Evolutionary conservation across 2,888 invertebrate species (phyloP), one percentile per base, ranked within the genome.

Genomic region (Hypomecis punctinalis): DNA sequence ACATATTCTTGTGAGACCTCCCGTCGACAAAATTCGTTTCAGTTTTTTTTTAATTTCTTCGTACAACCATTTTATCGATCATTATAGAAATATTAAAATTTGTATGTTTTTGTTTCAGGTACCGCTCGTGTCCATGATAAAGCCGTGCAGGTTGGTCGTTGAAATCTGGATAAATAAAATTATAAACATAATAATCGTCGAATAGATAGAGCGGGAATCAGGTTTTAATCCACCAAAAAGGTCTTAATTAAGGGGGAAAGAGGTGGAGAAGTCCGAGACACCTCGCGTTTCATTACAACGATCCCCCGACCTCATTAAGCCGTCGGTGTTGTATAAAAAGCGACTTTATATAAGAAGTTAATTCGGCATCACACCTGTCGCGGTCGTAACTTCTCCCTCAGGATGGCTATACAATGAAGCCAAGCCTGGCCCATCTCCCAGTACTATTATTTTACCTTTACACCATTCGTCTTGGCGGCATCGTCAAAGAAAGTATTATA

Each of bases 311-410:
- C 84, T 91, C 88, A 90, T 90, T 90, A 90, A 89, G 83, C 77
- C 81, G 88, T 84, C 86, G 83, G 84, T 83, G 83, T 82, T 89
- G 88, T 86, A 88, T 88, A 91, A 91, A 91, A 91, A 88, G 86
- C 76, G 84, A 84, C 84, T 88, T 89, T 91, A 89, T 90, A 90
- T 88, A 89, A 90, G 86, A 90, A 88, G 90, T 92, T 91, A 91
- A 93, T 92, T 91, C 88, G 83, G 80, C 86, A 88, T 90, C 90
- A 88, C 92, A 93, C 92, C 92, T 92, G 92, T 91, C 91, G 80
- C 83, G 87, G 81, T 91, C 91, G 89, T 92, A 92, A 92, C 89
- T 91, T 86, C 77, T 82, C 87, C 90, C 86, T 79, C 82, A 80
- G 83, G 82, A 91, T 88, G 76, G 86, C 82, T 86, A 83, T 83